Conservation (phyloP, 2,113 vertebrate species). For the Triplophysa tibetana region DNA sequence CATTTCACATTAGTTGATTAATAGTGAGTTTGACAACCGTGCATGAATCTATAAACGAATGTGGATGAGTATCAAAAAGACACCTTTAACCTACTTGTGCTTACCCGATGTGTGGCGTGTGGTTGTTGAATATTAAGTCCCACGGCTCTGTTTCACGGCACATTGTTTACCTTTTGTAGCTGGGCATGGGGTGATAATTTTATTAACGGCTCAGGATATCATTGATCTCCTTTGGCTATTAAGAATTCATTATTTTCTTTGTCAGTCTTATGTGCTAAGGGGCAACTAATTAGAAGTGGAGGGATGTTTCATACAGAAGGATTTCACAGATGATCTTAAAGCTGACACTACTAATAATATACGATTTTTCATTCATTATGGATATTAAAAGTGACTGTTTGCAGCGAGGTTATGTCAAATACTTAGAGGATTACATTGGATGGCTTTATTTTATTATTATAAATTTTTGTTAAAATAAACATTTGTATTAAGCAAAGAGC, state of each 20-base stretch:
- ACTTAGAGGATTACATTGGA: no score
- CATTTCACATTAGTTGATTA: slow-evolving; percentile 18
- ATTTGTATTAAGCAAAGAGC: no score
- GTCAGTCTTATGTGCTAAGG: slow-evolving; percentile 22
- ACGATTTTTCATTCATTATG: slow-evolving; percentile 25
- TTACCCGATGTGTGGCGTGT: not conserved
- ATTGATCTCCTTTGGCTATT: slow-evolving; percentile 45
- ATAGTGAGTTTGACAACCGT: slow-evolving; percentile 3
- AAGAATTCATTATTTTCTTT: slow-evolving; percentile 44
- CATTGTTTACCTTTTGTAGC: slow-evolving; percentile 37
- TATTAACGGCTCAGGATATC: slow-evolving; percentile 42
- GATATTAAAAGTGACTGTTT: slow-evolving; percentile 36
- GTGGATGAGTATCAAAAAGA: slow-evolving; percentile 8
- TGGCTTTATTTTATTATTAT: no score
- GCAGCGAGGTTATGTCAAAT: not conserved
- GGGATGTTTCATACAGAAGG: slow-evolving; percentile 31
- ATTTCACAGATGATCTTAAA: slow-evolving; percentile 41
- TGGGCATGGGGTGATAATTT: slow-evolving; percentile 42
- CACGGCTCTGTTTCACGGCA: slow-evolving; percentile 28
- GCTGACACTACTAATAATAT: slow-evolving; percentile 34
- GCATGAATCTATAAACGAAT: slow-evolving; percentile 1
- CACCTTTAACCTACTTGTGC: slow-evolving; percentile 1
- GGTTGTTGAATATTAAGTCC: slow-evolving; percentile 25
- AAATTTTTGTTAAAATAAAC: no score
- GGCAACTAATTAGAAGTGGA: slow-evolving; percentile 46